Evolutionary conservation across 2,797 vertebrate genomes (phyloP).

Genomic region (Clamator glandarius): DNA sequence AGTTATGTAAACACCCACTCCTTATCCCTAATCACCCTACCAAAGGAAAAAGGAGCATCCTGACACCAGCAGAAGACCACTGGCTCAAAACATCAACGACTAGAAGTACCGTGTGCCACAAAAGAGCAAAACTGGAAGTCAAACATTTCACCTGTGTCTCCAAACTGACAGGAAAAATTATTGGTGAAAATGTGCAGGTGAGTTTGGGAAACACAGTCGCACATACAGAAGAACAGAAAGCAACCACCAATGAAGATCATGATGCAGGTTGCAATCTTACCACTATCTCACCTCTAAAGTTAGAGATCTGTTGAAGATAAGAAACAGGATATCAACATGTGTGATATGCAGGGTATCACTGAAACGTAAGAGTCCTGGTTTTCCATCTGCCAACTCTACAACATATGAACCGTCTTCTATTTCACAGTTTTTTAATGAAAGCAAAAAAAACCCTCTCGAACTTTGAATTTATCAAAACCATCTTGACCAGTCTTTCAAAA

Average conservation of each 20-base stretch:
- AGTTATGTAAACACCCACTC: too few species aligned
- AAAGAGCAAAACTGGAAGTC: background rate
- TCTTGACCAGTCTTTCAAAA: background rate
- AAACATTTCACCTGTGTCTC: fast-evolving
- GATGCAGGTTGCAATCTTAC: background rate
- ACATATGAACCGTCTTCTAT: background rate
- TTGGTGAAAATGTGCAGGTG: fast-evolving
- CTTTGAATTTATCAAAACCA: background rate
- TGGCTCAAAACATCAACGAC: background rate
- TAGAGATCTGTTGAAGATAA: background rate
- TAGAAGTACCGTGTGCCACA: background rate
- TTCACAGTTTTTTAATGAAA: background rate
- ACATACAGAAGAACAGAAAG: background rate
- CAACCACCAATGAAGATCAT: background rate
- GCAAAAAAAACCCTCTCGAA: background rate
- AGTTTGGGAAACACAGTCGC: fast-evolving
- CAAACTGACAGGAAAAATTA: background rate
- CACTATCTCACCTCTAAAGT: background rate
- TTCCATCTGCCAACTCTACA: background rate
- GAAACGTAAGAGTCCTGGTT: background rate
- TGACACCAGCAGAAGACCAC: background rate
- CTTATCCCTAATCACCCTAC: background rate
- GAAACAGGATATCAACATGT: background rate
- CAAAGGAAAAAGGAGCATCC: background rate
- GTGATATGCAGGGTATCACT: background rate